Evolutionary conservation across 2,113 vertebrate species (phyloP), one percentile per base, ranked within the genome.

Genomic region (Phrynosoma blainvillii): DNA sequence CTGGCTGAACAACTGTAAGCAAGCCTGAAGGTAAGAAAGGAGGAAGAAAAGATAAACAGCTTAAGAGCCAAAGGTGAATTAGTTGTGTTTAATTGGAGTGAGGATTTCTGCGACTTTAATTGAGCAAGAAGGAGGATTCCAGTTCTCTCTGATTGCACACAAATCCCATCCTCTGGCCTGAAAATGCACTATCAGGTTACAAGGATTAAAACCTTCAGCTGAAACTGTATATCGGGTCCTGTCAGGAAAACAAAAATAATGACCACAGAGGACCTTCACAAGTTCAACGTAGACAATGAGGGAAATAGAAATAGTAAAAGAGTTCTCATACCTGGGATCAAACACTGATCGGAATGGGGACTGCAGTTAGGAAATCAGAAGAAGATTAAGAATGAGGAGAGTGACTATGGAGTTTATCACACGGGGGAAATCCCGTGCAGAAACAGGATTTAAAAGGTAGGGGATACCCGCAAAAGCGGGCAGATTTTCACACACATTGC

Each of bases 11-110:
- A 94, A 93, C 93, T 94, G 92, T 91, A 90, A 52, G 91, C 92
- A 93, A 94, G 93, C 87, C 93, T 92, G 80, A 90, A 95, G 93
- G 93, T 89, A 90, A 90, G 93, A 80, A 88, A 92, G 79, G 71
- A 90, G 88, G 92, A 83, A 92, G 89, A 90, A 94, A 82, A 81
- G 93, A 94, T 94, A 94, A 93, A 87, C 0, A 74, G 83, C 91
- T 94, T 94, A 94, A 94, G 75, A 95, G 94, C 91, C 90, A 95
- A 92, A 93, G 93, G 94, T 89, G 92, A 94, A 95, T 92, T 93
- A 92, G 88, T 91, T 93, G 92, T 82, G 54, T 84, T 93, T 95
- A 94, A 92, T 92, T 94, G 92, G 82, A 93, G 92, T 80, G 73
- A 83, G 87, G 80, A 76, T 83, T 83, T 68, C 16, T 59, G 32